Base-by-base conservation (phyloP, 2,888 invertebrate genomes). In the Eupithecia dodoneata region DNA sequence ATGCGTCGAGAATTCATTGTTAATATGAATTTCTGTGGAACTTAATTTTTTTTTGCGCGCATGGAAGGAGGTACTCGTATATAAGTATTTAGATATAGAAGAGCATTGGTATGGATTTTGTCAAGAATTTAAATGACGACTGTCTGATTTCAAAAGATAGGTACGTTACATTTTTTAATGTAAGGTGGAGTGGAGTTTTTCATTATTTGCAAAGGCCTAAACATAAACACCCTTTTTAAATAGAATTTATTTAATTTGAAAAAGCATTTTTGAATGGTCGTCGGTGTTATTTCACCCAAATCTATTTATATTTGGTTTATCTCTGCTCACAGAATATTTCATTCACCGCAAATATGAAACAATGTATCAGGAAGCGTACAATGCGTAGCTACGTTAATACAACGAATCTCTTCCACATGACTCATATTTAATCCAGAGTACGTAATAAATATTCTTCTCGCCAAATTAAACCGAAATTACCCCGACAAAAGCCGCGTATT, bases 401-500 rank as follows among this genome's bases (percentile, higher is more conserved):
- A 44, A 45, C 49, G n/a, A 42, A 74, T 49, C 74, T 69, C 47
- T 55, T 65, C n/a, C 42, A 47, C 55, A n/a, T 74, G 70, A 70
- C 59, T 75, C 55, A 18, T 47, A 71, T n/a, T n/a, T 45, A 47
- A 30, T 15, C 55, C 63, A 44, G 55, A 47, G 55, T 42, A 76
- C 47, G 47, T 63, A 72, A 76, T 78, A 76, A 77, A 77, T 75
- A 75, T 75, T 75, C 73, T 74, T 69, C 71, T 67, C 52, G 70
- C 78, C 66, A 81, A 79, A 76, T 79, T 75, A 76, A 65, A 66
- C 47, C 79, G 65, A 76, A 74, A 78, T 81, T 76, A 77, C 72
- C 72, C 74, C 75, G 67, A 79, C 81, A 79, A 81, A 79, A 79
- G 76, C 76, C 73, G 76, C 80, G 72, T 74, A 80, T 80, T 77